These are phyloP conservation scores for Chrysolina oricalcia DNA, from an alignment of 2,888 invertebrate species.

Conservation along the genomic window DNA sequence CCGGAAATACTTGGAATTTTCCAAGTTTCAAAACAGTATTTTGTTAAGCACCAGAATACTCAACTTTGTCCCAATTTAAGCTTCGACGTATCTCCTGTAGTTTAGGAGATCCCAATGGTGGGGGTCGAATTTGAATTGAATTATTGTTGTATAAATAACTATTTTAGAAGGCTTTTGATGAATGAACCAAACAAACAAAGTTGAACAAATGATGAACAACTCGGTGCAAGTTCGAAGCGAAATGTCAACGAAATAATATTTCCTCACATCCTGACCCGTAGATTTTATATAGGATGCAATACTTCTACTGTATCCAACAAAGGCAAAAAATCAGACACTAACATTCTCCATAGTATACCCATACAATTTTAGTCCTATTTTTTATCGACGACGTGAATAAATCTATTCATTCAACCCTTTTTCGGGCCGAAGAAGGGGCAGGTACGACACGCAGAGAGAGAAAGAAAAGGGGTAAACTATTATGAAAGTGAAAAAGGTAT, in stretches of 20 bases:
- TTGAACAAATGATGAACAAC: neutral
- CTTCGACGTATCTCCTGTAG: too few species aligned
- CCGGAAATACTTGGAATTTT: too few species aligned
- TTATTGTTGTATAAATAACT: too few species aligned
- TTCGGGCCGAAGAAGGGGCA: slow-evolving; percentile 46
- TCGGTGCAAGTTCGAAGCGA: neutral
- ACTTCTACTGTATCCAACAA: neutral
- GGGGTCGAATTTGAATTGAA: too few species aligned
- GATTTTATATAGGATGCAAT: neutral
- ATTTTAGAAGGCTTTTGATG: too few species aligned
- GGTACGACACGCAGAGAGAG: slow-evolving; percentile 58
- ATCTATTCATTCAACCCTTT: slow-evolving; percentile 53
- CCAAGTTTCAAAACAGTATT: too few species aligned
- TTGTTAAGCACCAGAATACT: too few species aligned
- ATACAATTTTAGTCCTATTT: slow-evolving; percentile 52
- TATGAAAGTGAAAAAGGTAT: slow-evolving; percentile 65
- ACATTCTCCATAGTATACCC: slow-evolving; percentile 17
- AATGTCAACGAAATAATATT: neutral
- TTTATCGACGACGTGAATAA: slow-evolving; percentile 51
- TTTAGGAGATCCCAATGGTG: too few species aligned
- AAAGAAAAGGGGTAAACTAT: slow-evolving; percentile 48
- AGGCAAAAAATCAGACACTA: slow-evolving; percentile 8
- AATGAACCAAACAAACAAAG: too few species aligned
- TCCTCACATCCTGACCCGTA: slow-evolving; percentile 8
- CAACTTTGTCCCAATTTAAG: too few species aligned